A percentile compares a stretch with the other conserved stretches of the same genome.
Evolutionary conservation across 2,113 vertebrate species (phyloP).

Genomic region (Mobula hypostoma): DNA sequence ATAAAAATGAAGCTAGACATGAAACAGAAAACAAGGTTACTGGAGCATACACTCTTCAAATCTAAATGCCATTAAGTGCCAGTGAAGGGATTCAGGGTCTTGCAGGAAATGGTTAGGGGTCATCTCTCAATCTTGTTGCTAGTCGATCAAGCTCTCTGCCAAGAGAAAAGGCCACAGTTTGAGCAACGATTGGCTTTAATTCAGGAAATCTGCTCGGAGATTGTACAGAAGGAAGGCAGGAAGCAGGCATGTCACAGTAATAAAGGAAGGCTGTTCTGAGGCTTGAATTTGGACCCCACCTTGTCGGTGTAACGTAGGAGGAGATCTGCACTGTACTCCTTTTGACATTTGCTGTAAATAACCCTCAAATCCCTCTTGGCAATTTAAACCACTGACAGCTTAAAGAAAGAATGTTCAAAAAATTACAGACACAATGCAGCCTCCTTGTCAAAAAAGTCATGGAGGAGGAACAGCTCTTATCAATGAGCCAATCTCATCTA

Average conservation of each 20-base stretch:
- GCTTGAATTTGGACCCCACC: slow-evolving; percentile 13
- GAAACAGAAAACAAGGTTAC: slow-evolving; percentile 11
- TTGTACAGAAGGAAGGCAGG: slow-evolving; percentile 10
- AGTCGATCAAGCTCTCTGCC: neutral
- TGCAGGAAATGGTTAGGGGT: neutral
- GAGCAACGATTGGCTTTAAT: neutral
- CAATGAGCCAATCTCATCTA: neutral
- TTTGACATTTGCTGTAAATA: slow-evolving; percentile 9
- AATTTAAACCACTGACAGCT: neutral
- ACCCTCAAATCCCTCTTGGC: neutral
- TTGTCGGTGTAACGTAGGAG: neutral
- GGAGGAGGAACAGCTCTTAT: slow-evolving; percentile 15
- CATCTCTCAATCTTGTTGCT: slow-evolving; percentile 8
- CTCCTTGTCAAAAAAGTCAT: neutral
- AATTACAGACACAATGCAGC: neutral
- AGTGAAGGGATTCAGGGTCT: neutral
- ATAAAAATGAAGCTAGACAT: neutral
- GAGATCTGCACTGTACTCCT: neutral
- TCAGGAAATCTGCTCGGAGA: slow-evolving; percentile 24
- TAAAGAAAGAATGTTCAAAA: slow-evolving; percentile 16
- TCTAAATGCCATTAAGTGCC: slow-evolving; percentile 18
- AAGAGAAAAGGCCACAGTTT: neutral
- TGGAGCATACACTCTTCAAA: neutral
- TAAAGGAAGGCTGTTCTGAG: neutral
- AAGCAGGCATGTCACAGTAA: neutral